Evolutionary conservation across 1,140 invertebrate genomes (phyloP), one percentile per base, ranked within the genome.

Genomic region (Meteorus sp.): DNA sequence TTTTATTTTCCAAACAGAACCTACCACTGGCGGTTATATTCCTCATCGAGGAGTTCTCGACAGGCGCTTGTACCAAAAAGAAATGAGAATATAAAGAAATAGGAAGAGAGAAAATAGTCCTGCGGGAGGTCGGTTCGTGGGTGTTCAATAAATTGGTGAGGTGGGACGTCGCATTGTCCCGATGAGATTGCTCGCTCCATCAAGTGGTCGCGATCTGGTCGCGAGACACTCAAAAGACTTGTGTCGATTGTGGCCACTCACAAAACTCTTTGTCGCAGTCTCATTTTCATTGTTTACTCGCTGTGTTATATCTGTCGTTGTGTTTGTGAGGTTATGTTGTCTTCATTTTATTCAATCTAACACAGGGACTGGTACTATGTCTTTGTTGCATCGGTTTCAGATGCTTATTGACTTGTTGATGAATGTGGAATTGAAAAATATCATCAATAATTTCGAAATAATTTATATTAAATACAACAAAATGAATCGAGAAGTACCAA

Each of bases 121-220:
- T 47, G 51, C 51, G 51, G 58, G 51, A 60, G 58, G 51, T 60
- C 58, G 50, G 17, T 50, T 53, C 68, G 73, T 77, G 69, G 74
- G 69, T 75, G 74, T 72, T 62, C 72, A 64, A 76, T 74, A 74
- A 75, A 75, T 75, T 73, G 74, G 68, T 65, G 63, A 67, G 65
- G 68, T 68, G 69, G 66, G 70, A 67, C 67, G 68, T 72, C 45
- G 71, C 62, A 76, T 77, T 76, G 74, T 76, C 66, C 73, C 69
- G 63, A 58, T 47, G 60, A 67, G 69, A 75, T 74, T 75, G 70
- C 70, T 61, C 1, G 48, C 27, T 52, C 33, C 11, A 23, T 52
- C 48, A 33, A 29, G 31, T 25, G 48, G 19, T 25, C 48, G 48
- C 17, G 19, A 31, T 43, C 39, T 17, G 19, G 15, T 43, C 19